phyloP scores from a whole-genome alignment of 2,797 vertebrate genomes.

The Rhynchonycteris naso region DNA sequence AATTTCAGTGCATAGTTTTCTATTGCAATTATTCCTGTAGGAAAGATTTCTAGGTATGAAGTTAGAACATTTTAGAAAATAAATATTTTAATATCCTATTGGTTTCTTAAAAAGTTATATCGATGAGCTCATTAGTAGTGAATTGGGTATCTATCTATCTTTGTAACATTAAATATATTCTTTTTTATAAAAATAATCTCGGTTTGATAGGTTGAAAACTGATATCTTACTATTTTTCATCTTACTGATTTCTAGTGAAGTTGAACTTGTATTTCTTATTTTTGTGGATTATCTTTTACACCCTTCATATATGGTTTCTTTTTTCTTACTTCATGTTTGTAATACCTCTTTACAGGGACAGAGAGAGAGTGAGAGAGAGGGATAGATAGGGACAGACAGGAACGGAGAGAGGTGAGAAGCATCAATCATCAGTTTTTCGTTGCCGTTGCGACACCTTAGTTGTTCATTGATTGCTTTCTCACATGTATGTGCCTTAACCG shows the following conservation, averaged over 20 bases:
- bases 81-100: conserved; percentile 5
- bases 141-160: not conserved
- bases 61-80: conserved; percentile 43
- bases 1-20: conserved; percentile 17
- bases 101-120: not conserved
- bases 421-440: too few relatives aligned
- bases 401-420: too few relatives aligned
- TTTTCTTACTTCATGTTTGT: not conserved
- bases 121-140: not conserved
- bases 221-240: not conserved
- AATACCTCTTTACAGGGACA: not conserved
- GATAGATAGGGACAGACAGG: too few relatives aligned
- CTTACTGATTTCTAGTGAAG: conserved; percentile 29
- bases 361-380: too few relatives aligned
- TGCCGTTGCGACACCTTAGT: too few relatives aligned
- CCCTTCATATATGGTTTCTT: not conserved
- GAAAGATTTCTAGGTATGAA: not conserved
- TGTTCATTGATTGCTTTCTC: too few relatives aligned
- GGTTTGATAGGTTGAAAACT: conserved; percentile 4
- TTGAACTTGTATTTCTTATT: not conserved
- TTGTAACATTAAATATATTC: not conserved
- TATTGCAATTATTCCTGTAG: conserved; percentile 43
- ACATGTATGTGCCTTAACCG: too few relatives aligned
- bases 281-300: not conserved
- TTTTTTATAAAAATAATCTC: not conserved